Conservation (phyloP, 1,140 invertebrate genomes). For the Acyrthosiphon pisum region DNA sequence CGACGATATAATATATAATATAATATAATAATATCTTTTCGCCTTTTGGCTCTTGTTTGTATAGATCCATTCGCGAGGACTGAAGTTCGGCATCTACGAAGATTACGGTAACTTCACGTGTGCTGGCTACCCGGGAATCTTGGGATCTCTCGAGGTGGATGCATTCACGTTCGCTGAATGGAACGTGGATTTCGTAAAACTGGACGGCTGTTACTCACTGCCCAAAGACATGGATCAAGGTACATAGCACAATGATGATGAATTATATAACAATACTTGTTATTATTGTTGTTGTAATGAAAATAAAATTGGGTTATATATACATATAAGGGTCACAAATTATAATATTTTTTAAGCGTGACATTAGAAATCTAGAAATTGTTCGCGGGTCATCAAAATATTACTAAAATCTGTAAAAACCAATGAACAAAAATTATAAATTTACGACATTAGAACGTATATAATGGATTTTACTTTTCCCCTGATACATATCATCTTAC, state of each 20-base stretch:
- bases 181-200: slow-evolving; percentile 88
- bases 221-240: slow-evolving; percentile 67
- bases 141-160: slow-evolving; percentile 78
- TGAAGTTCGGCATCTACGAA: slow-evolving; percentile 89
- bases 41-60: background rate
- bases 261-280: background rate
- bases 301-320: background rate
- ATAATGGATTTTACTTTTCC: too few relatives aligned
- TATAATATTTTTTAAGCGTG: too few relatives aligned
- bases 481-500: background rate
- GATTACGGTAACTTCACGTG: slow-evolving; percentile 87
- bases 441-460: too few relatives aligned
- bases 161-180: slow-evolving; percentile 85
- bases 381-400: too few relatives aligned
- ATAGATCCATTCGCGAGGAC: slow-evolving; percentile 78
- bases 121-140: slow-evolving; percentile 82
- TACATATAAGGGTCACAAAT: too few relatives aligned
- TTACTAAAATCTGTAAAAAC: too few relatives aligned
- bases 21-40: background rate
- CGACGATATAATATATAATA: background rate
- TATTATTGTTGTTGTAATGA: background rate
- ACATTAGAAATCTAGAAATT: too few relatives aligned
- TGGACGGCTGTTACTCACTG: slow-evolving; percentile 85
- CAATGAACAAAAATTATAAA: too few relatives aligned
- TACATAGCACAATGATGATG: slow-evolving; percentile 59